These are phyloP conservation scores for Emydoidea blandingii DNA, from an alignment of 2,797 vertebrate species.

Conservation along the genomic window DNA sequence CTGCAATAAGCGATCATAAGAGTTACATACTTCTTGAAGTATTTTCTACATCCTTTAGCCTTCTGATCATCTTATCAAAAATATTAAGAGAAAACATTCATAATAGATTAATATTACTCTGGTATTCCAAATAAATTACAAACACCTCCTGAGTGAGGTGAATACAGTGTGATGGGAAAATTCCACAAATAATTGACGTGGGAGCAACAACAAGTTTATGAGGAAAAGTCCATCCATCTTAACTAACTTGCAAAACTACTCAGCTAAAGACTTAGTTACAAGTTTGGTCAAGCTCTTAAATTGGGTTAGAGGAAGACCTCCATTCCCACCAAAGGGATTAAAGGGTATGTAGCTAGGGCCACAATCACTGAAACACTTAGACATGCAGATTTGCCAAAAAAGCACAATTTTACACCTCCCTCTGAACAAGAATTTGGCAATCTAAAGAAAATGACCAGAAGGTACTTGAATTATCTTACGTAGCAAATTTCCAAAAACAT, in stretches of 20 bases:
- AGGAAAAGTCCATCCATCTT: background rate
- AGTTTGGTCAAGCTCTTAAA: background rate
- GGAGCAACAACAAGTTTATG: background rate
- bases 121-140: background rate
- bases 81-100: no score
- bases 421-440: background rate
- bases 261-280: background rate
- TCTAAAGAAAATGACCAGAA: background rate
- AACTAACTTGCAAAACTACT: background rate
- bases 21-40: background rate
- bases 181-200: background rate
- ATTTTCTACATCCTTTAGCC: background rate
- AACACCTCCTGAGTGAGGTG: background rate
- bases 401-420: no score
- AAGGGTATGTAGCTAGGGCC: background rate
- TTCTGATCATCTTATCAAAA: background rate
- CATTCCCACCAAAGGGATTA: background rate
- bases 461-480: no score
- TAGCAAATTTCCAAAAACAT: no score
- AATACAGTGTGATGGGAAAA: background rate
- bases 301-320: background rate
- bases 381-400: background rate
- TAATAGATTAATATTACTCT: no score
- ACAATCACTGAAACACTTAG: background rate
- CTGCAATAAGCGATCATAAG: background rate